These are phyloP conservation scores for Nemotelus pantherinus DNA, from an alignment of 2,888 invertebrate genomes.

Conservation along the genomic window DNA sequence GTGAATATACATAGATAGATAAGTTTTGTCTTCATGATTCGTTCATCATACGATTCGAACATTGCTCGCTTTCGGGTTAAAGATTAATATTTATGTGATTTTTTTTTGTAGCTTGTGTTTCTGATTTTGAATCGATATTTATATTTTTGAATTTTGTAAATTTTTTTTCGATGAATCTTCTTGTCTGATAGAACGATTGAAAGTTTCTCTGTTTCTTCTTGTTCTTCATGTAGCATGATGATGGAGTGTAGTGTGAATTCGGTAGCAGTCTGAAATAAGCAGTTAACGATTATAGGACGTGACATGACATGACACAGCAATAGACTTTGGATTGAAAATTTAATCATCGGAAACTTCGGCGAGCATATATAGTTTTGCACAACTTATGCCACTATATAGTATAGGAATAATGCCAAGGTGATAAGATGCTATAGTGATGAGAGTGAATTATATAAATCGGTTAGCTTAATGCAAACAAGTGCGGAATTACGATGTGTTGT, in stretches of 20 bases:
- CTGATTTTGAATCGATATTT: background rate
- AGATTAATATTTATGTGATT: constrained; percentile 39
- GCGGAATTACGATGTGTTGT: background rate
- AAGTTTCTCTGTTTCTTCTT: background rate
- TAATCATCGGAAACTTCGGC: too few relatives aligned
- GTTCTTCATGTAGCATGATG: too few relatives aligned
- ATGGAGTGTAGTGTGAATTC: too few relatives aligned
- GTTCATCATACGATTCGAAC: constrained; percentile 7
- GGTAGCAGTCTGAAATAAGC: too few relatives aligned
- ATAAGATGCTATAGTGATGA: constrained; percentile 1
- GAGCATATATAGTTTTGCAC: too few relatives aligned
- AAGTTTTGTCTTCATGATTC: constrained; percentile 39
- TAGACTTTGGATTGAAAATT: too few relatives aligned
- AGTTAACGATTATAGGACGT: too few relatives aligned
- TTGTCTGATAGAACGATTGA: constrained; percentile 12
- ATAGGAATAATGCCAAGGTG: background rate
- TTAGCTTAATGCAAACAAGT: constrained; percentile 13
- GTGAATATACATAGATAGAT: constrained; percentile 19
- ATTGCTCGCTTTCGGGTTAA: constrained; percentile 39
- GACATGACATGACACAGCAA: too few relatives aligned
- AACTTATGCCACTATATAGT: too few relatives aligned
- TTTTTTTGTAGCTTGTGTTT: background rate
- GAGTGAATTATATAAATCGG: constrained; percentile 14
- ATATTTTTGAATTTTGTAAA: background rate
- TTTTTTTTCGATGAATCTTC: background rate